phyloP scores from a whole-genome alignment of 2,797 vertebrate genomes.

The Hafferia zeledoni region DNA sequence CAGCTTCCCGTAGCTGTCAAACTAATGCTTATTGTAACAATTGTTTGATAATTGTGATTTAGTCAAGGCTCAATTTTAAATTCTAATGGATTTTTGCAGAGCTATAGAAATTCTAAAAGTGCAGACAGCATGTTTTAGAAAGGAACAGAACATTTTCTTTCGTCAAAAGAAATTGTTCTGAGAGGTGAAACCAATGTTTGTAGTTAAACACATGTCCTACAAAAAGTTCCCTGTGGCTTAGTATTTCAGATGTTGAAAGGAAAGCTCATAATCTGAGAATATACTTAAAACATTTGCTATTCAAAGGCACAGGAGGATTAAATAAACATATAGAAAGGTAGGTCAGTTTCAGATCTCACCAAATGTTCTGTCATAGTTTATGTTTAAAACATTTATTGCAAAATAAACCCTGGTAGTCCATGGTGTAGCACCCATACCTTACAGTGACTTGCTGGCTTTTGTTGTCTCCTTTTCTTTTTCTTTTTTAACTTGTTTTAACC shows the following conservation, averaged over 20 bases:
- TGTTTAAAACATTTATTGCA: neutral
- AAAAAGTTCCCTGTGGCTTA: neutral
- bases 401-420: neutral
- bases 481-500: neutral
- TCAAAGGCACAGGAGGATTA: neutral
- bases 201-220: neutral
- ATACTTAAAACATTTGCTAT: neutral
- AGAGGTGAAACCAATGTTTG: neutral
- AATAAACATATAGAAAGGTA: neutral
- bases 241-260: neutral
- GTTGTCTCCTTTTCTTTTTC: neutral
- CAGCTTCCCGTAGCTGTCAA: slow-evolving; percentile 13
- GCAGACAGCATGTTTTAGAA: neutral
- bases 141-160: neutral
- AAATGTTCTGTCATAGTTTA: neutral
- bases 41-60: neutral
- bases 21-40: neutral
- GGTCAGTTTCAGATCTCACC: neutral
- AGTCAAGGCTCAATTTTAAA: slow-evolving; percentile 8
- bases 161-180: neutral
- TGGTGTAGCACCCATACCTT: neutral
- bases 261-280: neutral
- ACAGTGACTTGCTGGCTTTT: neutral
- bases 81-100: neutral
- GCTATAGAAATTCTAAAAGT: neutral